A percentile compares a stretch with the other conserved stretches of the same genome.
Evolutionary conservation across 2,888 invertebrate species (phyloP).

Genomic region (Aporophyla nigra): DNA sequence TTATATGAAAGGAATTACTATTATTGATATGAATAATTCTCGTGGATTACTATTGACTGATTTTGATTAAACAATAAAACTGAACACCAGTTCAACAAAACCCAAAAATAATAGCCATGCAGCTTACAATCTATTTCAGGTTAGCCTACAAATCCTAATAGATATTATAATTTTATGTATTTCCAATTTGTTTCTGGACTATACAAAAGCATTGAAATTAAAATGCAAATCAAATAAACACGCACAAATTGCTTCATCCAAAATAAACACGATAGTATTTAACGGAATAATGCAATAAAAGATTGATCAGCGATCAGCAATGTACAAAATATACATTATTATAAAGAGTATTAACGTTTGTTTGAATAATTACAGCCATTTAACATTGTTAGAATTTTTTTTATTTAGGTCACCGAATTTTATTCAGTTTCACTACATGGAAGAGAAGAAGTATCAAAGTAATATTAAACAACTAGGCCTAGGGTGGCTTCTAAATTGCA

Average conservation of each 20-base stretch:
- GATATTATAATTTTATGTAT: slow-evolving; percentile 6
- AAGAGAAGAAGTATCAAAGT: not conserved
- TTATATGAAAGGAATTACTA: not conserved
- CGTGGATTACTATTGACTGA: not conserved
- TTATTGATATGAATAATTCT: not conserved
- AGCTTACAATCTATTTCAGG: not conserved
- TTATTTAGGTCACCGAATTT: not conserved
- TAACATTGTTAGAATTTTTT: not conserved
- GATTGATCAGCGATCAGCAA: slow-evolving; percentile 15
- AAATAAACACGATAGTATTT: slow-evolving; percentile 17
- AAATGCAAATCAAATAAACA: slow-evolving; percentile 48
- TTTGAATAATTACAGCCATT: not conserved
- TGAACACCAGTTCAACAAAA: not conserved
- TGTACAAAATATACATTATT: slow-evolving; percentile 1
- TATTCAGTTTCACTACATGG: not conserved
- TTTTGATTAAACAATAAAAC: not conserved
- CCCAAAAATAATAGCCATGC: not conserved
- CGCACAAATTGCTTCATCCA: slow-evolving; percentile 25
- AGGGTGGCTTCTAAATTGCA: slow-evolving; percentile 8
- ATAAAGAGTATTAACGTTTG: not conserved
- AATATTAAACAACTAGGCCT: slow-evolving; percentile 1
- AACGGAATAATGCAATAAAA: slow-evolving; percentile 15
- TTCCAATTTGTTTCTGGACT: slow-evolving; percentile 4
- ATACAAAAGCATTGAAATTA: slow-evolving; percentile 20
- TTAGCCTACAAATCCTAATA: not conserved